Evolutionary conservation across 2,888 invertebrate genomes (phyloP).

Genomic region (Phengaris arion): DNA sequence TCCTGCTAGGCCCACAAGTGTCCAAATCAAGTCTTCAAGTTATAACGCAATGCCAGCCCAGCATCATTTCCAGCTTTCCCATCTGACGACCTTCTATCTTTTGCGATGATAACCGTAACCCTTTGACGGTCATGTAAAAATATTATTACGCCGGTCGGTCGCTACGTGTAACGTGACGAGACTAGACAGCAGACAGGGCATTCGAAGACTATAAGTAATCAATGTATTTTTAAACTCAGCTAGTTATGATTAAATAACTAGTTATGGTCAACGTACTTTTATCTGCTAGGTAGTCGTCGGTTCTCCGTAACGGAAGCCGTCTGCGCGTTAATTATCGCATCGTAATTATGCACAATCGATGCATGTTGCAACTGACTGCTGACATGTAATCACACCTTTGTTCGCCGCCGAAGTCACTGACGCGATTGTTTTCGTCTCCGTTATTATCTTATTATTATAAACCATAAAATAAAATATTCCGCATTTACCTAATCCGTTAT

Average conservation of each 20-base stretch:
- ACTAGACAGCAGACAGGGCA: background rate
- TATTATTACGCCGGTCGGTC: background rate
- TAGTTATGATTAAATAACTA: background rate
- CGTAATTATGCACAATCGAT: conserved; percentile 19
- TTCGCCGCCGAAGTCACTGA: conserved; percentile 10
- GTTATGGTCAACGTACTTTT: conserved; percentile 19
- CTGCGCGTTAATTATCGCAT: conserved; percentile 4
- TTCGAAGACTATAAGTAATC: background rate
- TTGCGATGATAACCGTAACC: background rate
- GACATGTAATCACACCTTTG: conserved; percentile 18
- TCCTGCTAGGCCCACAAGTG: no score
- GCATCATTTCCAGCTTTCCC: background rate
- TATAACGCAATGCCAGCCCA: background rate
- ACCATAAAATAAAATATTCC: background rate
- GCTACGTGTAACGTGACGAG: background rate
- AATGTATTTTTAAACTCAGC: background rate
- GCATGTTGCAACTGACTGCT: conserved; percentile 6
- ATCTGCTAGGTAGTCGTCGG: background rate
- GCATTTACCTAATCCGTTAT: background rate
- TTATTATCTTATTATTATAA: background rate
- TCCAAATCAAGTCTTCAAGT: background rate
- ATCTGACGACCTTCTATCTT: background rate
- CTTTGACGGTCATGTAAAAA: background rate
- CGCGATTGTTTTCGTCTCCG: background rate
- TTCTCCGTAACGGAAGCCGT: conserved; percentile 10